These are phyloP conservation scores for Brenthis ino DNA, from an alignment of 2,888 invertebrate species.

Conservation along the genomic window DNA sequence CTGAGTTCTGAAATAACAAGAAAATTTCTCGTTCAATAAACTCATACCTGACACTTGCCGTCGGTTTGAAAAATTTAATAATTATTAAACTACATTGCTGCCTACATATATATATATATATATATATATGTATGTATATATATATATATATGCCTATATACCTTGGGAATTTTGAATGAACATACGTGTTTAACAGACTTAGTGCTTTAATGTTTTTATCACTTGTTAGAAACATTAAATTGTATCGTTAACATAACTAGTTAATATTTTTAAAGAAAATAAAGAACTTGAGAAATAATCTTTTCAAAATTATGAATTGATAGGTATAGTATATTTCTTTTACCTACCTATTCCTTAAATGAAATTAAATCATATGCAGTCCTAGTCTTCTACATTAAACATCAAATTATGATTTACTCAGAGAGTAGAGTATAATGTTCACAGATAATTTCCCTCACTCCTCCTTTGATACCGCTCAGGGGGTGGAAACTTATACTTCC, in stretches of 20 bases:
- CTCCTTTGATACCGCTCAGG: constrained; percentile 46
- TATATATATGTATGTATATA: too few relatives aligned
- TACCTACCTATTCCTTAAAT: not conserved
- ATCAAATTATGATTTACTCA: constrained; percentile 27
- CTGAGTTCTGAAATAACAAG: constrained; percentile 21
- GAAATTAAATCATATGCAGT: constrained; percentile 1
- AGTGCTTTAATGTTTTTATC: not conserved
- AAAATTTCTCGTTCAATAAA: constrained; percentile 26
- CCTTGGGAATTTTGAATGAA: constrained; percentile 5
- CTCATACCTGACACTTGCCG: constrained; percentile 22
- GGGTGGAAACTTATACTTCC: constrained; percentile 49
- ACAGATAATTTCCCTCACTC: constrained; percentile 42
- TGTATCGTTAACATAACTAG: not conserved
- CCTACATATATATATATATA: too few relatives aligned
- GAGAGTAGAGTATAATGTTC: constrained; percentile 25
- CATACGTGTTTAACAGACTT: constrained; percentile 9
- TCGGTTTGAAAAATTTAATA: constrained; percentile 25
- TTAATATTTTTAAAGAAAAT: not conserved
- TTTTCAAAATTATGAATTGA: too few relatives aligned
- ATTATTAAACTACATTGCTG: constrained; percentile 27
- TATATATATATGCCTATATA: not conserved
- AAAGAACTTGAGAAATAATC: not conserved
- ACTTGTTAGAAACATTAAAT: not conserved
- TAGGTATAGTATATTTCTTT: too few relatives aligned
- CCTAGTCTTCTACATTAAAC: not conserved